Percentiles rank a stretch among this genome's conserved stretches.
Evolutionary conservation across 2,113 vertebrate species (phyloP).

Genomic region (Ramphastos sulfuratus): DNA sequence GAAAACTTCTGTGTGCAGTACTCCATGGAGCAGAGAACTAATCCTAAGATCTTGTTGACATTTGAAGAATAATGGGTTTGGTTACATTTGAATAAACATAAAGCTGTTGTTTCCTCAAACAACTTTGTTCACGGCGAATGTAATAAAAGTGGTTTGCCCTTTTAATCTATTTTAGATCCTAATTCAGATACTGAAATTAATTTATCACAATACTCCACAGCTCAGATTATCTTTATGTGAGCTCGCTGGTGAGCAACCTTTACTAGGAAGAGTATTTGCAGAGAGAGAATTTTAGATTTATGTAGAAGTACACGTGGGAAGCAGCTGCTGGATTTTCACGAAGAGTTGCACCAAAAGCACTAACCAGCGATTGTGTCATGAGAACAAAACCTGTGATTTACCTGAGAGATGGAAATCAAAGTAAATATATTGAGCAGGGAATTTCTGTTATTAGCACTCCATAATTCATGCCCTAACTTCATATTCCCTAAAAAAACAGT

Average conservation of each 20-base stretch:
- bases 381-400: not conserved
- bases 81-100: constrained; percentile 20
- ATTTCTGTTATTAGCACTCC: not conserved
- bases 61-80: not conserved
- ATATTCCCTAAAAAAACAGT: not conserved
- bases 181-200: constrained; percentile 11
- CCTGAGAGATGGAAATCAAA: not conserved
- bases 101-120: not conserved
- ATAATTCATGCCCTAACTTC: not conserved
- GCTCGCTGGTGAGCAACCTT: not conserved
- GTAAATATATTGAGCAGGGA: not conserved
- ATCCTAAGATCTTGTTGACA: not conserved
- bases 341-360: not conserved
- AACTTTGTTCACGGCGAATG: not conserved
- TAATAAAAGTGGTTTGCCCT: constrained; percentile 9
- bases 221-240: not conserved
- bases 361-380: not conserved
- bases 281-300: not conserved
- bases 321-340: not conserved
- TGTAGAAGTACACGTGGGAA: not conserved
- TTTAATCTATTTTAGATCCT: constrained; percentile 2
- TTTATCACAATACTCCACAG: not conserved
- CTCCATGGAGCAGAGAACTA: not conserved
- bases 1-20: not conserved
- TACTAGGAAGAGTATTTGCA: not conserved